phyloP scores from a whole-genome alignment of 2,113 vertebrate species.

The Salvelinus fontinalis region DNA sequence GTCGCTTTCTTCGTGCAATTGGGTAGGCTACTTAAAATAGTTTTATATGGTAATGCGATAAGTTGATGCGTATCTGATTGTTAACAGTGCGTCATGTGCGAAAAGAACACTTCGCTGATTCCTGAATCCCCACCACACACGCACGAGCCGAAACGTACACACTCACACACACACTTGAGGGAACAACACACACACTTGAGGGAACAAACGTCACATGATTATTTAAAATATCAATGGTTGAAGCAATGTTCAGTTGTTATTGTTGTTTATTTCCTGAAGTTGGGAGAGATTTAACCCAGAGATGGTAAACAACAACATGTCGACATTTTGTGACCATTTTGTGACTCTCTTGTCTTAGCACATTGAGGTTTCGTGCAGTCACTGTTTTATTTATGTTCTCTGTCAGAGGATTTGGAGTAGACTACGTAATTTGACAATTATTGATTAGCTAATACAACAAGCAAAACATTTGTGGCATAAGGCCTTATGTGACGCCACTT shows the following conservation, averaged over 20 bases:
- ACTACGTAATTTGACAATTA: not conserved
- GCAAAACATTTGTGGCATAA: not conserved
- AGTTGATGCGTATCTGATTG: slow-evolving; percentile 29
- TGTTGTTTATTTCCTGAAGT: not conserved
- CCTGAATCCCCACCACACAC: not conserved
- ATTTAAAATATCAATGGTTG: not conserved
- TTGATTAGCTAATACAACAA: not conserved
- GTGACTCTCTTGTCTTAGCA: not conserved
- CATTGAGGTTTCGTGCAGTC: not conserved
- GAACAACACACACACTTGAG: slow-evolving; percentile 13
- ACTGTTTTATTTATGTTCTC: not conserved
- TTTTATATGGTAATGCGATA: slow-evolving; percentile 18
- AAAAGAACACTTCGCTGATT: slow-evolving; percentile 16
- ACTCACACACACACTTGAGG: slow-evolving; percentile 22
- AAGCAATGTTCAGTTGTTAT: not conserved
- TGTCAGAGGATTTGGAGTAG: not conserved
- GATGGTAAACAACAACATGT: not conserved
- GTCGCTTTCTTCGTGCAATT: slow-evolving; percentile 6
- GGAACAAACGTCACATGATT: not conserved
- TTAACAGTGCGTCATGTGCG: slow-evolving; percentile 22
- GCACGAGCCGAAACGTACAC: not conserved
- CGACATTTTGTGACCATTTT: not conserved
- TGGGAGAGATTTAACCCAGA: not conserved
- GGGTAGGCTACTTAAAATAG: slow-evolving; percentile 1
- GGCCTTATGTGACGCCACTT: not conserved